A percentile compares a stretch with the other conserved stretches of the same genome.
phyloP scores from a whole-genome alignment of 1,140 invertebrate genomes.

The Lepidotrigona ventralis region DNA sequence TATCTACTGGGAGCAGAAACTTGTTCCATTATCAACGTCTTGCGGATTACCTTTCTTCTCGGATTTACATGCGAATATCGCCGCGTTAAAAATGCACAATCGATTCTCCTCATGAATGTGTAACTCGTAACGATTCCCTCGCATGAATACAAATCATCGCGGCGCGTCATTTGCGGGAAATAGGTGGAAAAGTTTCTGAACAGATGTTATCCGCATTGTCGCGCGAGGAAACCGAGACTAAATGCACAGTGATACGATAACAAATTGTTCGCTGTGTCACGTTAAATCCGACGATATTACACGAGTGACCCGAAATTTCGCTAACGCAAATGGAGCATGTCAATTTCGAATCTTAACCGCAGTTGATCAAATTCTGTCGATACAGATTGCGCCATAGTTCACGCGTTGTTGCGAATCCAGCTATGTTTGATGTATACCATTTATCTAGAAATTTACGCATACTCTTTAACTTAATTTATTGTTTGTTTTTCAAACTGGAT shows the following conservation, averaged over 20 bases:
- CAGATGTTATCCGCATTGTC: background rate
- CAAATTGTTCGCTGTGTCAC: background rate
- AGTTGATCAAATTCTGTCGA: background rate
- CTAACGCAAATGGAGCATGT: background rate
- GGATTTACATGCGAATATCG: conserved; percentile 22
- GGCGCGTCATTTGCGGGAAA: background rate
- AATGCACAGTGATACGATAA: background rate
- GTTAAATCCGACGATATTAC: background rate
- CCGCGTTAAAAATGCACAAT: conserved; percentile 14
- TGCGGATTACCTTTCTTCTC: conserved; percentile 9
- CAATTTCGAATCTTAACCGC: background rate
- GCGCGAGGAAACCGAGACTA: too few species aligned
- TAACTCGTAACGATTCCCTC: background rate
- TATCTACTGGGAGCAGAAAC: background rate
- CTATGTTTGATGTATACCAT: background rate
- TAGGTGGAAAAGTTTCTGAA: background rate
- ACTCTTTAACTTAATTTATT: too few species aligned
- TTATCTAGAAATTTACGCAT: background rate
- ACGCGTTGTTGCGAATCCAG: background rate
- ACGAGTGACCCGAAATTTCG: background rate
- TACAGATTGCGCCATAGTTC: background rate
- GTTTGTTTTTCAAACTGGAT: too few species aligned
- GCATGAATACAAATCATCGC: conserved; percentile 36
- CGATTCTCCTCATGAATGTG: conserved; percentile 32
- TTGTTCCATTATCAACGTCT: too few species aligned